phyloP scores from a whole-genome alignment of 2,113 vertebrate species.

The Sus scrofa region T2T-Sscrofa CM000826.6:154645501-154646000 shows the following conservation, averaged over 20 bases:
- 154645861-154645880: not conserved
- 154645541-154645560: not conserved
- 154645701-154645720: not conserved
- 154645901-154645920: not conserved
- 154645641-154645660: not conserved
- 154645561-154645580: not conserved
- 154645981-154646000: not conserved
- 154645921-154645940: not conserved
- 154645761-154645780: no score
- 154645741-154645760: not conserved
- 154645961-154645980: not conserved
- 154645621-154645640: rapidly evolving
- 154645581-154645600: not conserved
- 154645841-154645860: not conserved
- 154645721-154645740: not conserved
- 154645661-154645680: not conserved
- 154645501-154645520: no score
- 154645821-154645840: not conserved
- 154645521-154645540: no score
- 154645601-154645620: not conserved
- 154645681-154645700: slow-evolving; percentile 44
- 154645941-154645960: slow-evolving; percentile 64
- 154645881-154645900: not conserved
- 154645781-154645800: not conserved
- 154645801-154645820: not conserved